phyloP scores from a whole-genome alignment of 2,888 invertebrate genomes.

The Hypomecis atomaria region DNA sequence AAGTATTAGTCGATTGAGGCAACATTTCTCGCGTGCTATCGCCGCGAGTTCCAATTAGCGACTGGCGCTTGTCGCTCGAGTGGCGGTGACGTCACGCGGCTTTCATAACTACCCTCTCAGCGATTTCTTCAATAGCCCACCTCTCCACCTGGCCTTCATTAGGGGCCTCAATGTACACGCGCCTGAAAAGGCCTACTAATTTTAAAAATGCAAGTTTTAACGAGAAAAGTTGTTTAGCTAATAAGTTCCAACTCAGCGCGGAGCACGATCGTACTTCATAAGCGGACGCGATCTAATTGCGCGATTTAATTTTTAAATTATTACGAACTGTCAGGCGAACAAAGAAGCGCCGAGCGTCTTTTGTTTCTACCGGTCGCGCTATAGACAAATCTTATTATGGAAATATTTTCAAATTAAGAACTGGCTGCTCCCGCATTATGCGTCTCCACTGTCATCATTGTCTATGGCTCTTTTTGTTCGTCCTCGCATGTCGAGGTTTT shows the following conservation, averaged over 20 bases:
- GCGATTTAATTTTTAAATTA: constrained; percentile 76
- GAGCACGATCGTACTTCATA: constrained; percentile 45
- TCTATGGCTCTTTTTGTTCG: constrained; percentile 82
- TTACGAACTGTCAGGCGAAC: constrained; percentile 74
- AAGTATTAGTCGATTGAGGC: constrained; percentile 83
- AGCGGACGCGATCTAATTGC: constrained; percentile 63
- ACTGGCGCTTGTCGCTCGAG: constrained; percentile 79
- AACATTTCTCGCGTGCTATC: constrained; percentile 80
- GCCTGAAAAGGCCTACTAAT: constrained; percentile 76
- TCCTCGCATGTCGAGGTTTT: constrained; percentile 82
- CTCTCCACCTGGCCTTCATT: constrained; percentile 83
- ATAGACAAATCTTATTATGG: constrained; percentile 85
- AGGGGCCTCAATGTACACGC: constrained; percentile 76
- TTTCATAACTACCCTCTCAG: constrained; percentile 84
- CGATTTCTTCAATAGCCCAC: constrained; percentile 79
- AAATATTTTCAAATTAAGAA: constrained; percentile 85
- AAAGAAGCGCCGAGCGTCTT: constrained; percentile 68
- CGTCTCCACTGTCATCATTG: constrained; percentile 83
- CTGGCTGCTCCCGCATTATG: constrained; percentile 84
- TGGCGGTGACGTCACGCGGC: constrained; percentile 80
- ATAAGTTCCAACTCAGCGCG: constrained; percentile 56
- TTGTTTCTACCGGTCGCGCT: constrained; percentile 77
- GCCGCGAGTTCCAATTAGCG: constrained; percentile 83
- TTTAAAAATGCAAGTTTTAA: constrained; percentile 75
- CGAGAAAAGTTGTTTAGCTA: constrained; percentile 77